These are phyloP conservation scores for Ichneumoninae sp. DNA, from an alignment of 2,888 invertebrate genomes.

Conservation along the genomic window DNA sequence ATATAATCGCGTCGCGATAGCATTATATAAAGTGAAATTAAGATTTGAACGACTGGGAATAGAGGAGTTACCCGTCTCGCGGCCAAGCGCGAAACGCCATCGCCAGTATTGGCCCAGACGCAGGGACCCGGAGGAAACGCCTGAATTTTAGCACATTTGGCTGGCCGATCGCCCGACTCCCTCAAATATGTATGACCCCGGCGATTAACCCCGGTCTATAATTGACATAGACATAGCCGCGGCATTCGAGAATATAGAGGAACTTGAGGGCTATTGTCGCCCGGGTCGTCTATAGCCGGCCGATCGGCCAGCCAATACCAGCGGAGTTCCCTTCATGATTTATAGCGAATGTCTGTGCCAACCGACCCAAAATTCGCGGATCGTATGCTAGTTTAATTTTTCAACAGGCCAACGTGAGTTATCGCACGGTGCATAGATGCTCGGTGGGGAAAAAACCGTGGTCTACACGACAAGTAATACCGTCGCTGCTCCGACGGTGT, in stretches of 20 bases:
- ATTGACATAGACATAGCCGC: slow-evolving; percentile 59
- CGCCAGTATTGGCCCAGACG: slow-evolving; percentile 51
- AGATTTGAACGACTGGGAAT: not conserved
- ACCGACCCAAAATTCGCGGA: slow-evolving; percentile 37
- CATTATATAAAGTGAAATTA: not conserved
- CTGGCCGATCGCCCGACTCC: slow-evolving; percentile 65
- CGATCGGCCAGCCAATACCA: slow-evolving; percentile 68
- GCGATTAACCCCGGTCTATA: slow-evolving; percentile 67
- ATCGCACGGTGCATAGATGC: slow-evolving; percentile 16
- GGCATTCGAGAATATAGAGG: slow-evolving; percentile 48
- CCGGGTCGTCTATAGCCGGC: slow-evolving; percentile 62
- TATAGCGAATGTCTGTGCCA: slow-evolving; percentile 62
- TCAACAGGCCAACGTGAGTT: slow-evolving; percentile 33
- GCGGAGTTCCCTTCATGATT: slow-evolving; percentile 64
- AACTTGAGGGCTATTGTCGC: slow-evolving; percentile 66
- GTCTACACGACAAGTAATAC: slow-evolving; percentile 5
- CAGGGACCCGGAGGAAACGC: slow-evolving; percentile 23
- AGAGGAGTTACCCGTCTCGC: slow-evolving; percentile 6
- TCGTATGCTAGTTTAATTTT: slow-evolving; percentile 54
- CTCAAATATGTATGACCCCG: slow-evolving; percentile 63
- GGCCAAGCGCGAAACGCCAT: slow-evolving; percentile 32
- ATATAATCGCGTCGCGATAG: not conserved
- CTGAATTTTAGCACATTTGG: slow-evolving; percentile 49
- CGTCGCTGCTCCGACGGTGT: not conserved
- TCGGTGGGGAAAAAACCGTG: not conserved